Evolutionary conservation across 2,888 invertebrate species (phyloP).

Genomic region (Chloroclystis v-ata): DNA sequence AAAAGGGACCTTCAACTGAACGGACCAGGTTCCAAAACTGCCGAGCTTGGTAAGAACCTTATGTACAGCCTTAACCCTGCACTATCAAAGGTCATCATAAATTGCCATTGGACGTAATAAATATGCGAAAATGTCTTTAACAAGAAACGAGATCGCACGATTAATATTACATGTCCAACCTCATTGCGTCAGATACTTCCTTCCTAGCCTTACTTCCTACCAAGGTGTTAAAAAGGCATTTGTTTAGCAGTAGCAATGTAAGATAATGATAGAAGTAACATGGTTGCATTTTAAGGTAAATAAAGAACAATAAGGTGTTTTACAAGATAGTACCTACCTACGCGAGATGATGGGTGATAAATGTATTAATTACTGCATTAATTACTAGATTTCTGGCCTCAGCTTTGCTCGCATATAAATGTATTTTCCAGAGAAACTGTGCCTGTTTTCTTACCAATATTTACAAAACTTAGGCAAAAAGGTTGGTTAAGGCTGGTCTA

Average conservation of each 20-base stretch:
- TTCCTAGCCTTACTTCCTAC: constrained; percentile 20
- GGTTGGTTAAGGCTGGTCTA: too few species aligned
- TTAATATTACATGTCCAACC: constrained; percentile 16
- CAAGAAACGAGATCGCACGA: constrained; percentile 21
- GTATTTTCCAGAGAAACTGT: too few species aligned
- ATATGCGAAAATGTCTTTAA: constrained; percentile 16
- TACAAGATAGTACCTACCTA: too few species aligned
- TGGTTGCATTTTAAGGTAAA: background rate
- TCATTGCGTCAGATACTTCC: constrained; percentile 20
- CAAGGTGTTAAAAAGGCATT: constrained; percentile 18
- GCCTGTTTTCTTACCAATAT: too few species aligned
- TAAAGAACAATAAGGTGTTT: too few species aligned
- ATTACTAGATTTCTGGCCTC: too few species aligned
- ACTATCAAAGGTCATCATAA: constrained; percentile 11
- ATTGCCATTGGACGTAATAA: constrained; percentile 1
- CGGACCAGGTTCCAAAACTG: constrained; percentile 86
- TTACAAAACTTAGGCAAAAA: too few species aligned
- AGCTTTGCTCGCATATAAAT: too few species aligned
- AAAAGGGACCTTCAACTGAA: constrained; percentile 88
- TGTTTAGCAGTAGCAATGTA: too few species aligned
- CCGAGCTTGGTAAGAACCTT: constrained; percentile 78
- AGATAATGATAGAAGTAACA: background rate
- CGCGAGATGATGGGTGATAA: too few species aligned
- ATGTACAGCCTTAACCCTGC: background rate
- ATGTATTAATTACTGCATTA: too few species aligned